Evolutionary conservation across 2,797 vertebrate genomes (phyloP), one percentile per base, ranked within the genome.

Genomic region (Naso thynnoides): DNA sequence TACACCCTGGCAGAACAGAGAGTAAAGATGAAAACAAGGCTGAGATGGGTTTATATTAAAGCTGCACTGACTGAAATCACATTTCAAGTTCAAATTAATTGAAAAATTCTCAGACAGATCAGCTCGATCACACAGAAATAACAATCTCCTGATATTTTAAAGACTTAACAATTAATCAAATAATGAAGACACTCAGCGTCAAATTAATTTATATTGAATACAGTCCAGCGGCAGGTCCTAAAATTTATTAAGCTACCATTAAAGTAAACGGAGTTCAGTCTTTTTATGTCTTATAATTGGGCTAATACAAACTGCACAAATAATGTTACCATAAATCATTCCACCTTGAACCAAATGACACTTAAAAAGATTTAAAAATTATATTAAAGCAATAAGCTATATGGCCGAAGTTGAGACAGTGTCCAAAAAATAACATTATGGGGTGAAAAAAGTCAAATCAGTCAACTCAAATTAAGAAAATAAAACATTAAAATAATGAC

Each of bases 1-100:
- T 4, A 15, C 55, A 27, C 70, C 69, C 92, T 92, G 9, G 26
- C 3, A 67, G 4, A 44, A 45, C 23, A 29, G 3, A 10, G 53
- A 19, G 1, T 3, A 6, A 54, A 13, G 15, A 19, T 26, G n/a
- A 27, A 24, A 24, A 9, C 1, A 16, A 10, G 5, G 10, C 1
- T 7, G 5, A 50, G 11, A 38, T 24, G 9, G 14, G 7, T 4
- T 48, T 0, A 39, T 4, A n/a, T 14, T 23, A 11, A 45, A 64
- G 29, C n/a, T 31, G 19, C 8, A 8, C 6, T 16, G 5, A 6
- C 13, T 42, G 1, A 45, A 47, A 21, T 15, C 13, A 1, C 0
- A 24, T 31, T 29, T 9, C 0, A 23, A 9, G 10, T 41, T 41
- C 8, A 38, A 39, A 47, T 47, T 14, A 29, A 47, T 39, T 14